These are phyloP conservation scores for Oostethus manadensis DNA, from an alignment of 2,113 vertebrate species.

Conservation along the genomic window DNA sequence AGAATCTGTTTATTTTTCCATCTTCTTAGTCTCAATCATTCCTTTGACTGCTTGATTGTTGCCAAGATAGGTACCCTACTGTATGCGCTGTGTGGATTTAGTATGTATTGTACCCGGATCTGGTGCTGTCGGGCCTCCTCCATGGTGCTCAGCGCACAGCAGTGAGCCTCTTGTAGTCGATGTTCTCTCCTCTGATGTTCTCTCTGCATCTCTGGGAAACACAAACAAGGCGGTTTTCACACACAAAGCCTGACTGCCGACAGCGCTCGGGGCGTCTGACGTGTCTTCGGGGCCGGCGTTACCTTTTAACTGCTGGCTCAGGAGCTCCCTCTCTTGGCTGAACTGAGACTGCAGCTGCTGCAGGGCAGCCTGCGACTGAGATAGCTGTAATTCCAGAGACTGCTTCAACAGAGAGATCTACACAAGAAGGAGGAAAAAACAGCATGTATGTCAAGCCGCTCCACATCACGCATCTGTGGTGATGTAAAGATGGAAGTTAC, in stretches of 20 bases:
- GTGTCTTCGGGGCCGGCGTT: neutral
- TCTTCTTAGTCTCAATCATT: too few species aligned
- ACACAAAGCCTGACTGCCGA: too few species aligned
- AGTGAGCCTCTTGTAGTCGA: constrained; percentile 89
- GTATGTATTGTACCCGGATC: constrained; percentile 73
- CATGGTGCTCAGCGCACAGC: constrained; percentile 88
- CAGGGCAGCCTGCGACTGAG: constrained; percentile 90
- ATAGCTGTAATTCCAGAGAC: constrained; percentile 96
- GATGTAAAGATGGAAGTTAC: constrained; percentile 13
- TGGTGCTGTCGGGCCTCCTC: constrained; percentile 89
- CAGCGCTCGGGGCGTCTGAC: neutral
- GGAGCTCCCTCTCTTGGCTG: constrained; percentile 87
- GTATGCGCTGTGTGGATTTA: neutral
- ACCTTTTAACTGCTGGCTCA: constrained; percentile 89
- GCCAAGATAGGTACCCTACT: too few species aligned
- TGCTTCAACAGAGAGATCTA: constrained; percentile 97
- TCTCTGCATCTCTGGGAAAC: constrained; percentile 76
- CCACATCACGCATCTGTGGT: neutral
- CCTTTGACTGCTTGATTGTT: neutral
- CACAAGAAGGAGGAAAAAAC: neutral
- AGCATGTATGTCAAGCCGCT: too few species aligned
- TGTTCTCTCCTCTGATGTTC: constrained; percentile 90
- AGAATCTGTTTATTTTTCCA: too few species aligned
- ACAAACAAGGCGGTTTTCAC: constrained; percentile 2
- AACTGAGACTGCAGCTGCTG: constrained; percentile 95